Conservation (phyloP, 2,797 vertebrate species). For the Betta splendens region DNA sequence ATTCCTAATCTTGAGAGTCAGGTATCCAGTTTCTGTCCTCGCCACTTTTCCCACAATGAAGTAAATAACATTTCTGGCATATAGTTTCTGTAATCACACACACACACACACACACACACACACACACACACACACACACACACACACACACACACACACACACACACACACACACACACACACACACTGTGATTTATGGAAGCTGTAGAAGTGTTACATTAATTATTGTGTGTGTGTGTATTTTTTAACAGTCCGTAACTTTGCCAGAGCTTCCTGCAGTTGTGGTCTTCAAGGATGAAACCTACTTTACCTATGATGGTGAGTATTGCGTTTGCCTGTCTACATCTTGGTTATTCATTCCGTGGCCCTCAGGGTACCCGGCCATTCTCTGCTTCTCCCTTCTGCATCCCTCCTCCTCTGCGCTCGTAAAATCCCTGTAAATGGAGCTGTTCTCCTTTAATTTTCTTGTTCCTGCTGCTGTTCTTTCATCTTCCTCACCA, state of each 20-base stretch:
- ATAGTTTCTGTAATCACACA: neutral
- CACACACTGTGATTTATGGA: slow-evolving; percentile 40
- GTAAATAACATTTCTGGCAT: slow-evolving; percentile 5
- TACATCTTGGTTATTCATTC: slow-evolving; percentile 9
- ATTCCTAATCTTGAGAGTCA: neutral
- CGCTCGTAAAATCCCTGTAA: slow-evolving; percentile 7
- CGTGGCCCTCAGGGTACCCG: slow-evolving; percentile 9
- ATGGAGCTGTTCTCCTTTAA: slow-evolving; percentile 28
- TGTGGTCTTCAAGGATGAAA: slow-evolving; percentile 94
- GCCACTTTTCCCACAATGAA: neutral
- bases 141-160: too few species aligned
- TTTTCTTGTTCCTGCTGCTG: slow-evolving; percentile 35
- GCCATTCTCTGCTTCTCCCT: neutral
- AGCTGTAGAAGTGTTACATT: slow-evolving; percentile 21
- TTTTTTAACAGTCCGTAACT: slow-evolving; percentile 82
- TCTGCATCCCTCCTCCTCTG: neutral
- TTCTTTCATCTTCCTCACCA: slow-evolving; percentile 65
- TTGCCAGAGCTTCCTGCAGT: slow-evolving; percentile 92
- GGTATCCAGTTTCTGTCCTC: neutral
- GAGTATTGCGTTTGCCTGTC: slow-evolving; percentile 66
- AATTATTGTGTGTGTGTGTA: slow-evolving; percentile 6
- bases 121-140: neutral
- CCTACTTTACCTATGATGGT: slow-evolving; percentile 95
- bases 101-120: too few species aligned
- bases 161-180: neutral